Conservation (phyloP, 2,797 vertebrate genomes). For the Spinus pinus region DNA sequence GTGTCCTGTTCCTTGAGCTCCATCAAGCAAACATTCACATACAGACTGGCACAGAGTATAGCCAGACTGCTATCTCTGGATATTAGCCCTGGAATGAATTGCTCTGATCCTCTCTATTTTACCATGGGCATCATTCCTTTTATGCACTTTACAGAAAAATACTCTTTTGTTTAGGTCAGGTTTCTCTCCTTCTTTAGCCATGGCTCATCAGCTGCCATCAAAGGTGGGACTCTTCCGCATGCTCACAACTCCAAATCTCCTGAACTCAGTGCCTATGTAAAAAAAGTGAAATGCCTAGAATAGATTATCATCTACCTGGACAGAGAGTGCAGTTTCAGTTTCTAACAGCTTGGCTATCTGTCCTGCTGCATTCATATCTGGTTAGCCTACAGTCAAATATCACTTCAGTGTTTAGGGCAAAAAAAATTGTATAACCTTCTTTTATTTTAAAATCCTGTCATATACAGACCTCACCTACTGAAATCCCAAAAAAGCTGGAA, state of each 20-base stretch:
- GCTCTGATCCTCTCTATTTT: not conserved
- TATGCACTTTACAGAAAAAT: not conserved
- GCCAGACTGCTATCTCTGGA: not conserved
- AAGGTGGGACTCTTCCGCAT: not conserved
- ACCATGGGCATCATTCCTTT: not conserved
- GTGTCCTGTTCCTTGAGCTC: not conserved
- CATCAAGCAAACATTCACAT: not conserved
- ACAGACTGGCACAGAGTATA: not conserved
- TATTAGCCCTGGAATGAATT: not conserved
- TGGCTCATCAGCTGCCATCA: not conserved
- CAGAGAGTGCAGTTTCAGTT: not conserved
- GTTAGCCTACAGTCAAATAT: not conserved
- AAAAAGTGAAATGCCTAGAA: not conserved
- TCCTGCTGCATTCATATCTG: not conserved
- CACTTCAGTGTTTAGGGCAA: not conserved
- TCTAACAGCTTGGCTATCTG: not conserved
- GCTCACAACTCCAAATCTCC: not conserved
- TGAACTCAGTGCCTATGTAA: rapidly evolving
- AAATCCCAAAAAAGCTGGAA: not conserved
- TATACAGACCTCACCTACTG: not conserved
- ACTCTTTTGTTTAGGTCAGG: not conserved
- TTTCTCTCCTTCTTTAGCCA: not conserved
- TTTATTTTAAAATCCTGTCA: not conserved
- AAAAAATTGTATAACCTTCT: not conserved
- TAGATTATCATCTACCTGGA: not conserved